phyloP scores from a whole-genome alignment of 2,797 vertebrate species.

The Petrocephalus sullivani region DNA sequence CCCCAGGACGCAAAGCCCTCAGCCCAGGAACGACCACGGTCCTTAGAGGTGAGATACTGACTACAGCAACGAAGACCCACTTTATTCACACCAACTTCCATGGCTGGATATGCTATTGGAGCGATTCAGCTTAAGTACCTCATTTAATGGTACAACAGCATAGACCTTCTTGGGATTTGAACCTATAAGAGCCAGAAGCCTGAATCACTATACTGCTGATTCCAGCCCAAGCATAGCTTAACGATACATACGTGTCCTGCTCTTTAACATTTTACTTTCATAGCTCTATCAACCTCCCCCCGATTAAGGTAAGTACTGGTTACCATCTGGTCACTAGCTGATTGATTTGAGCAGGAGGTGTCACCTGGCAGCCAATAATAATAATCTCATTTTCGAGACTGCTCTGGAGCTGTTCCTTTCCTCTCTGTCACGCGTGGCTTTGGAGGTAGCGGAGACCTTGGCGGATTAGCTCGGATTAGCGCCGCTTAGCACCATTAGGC shows the following conservation, averaged over 20 bases:
- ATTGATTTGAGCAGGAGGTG: background rate
- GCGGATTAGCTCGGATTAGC: slow-evolving; percentile 32
- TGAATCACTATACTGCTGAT: background rate
- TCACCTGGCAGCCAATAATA: background rate
- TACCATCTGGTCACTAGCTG: background rate
- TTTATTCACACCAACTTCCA: background rate
- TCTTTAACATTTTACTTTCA: background rate
- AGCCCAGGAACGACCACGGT: slow-evolving; percentile 54
- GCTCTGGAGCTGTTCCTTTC: slow-evolving; percentile 26
- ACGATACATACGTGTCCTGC: background rate
- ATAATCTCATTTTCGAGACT: background rate
- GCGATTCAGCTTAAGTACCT: background rate
- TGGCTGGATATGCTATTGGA: background rate
- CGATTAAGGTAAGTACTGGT: slow-evolving; percentile 6
- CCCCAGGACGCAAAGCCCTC: slow-evolving; percentile 34
- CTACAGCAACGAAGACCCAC: background rate
- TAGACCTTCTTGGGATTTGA: background rate
- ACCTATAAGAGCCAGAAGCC: background rate
- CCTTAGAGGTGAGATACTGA: slow-evolving; percentile 58
- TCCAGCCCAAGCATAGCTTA: background rate
- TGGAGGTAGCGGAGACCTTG: slow-evolving; percentile 33
- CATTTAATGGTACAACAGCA: background rate
- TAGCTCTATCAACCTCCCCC: background rate
- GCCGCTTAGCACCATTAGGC: slow-evolving; percentile 38
- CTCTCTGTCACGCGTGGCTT: slow-evolving; percentile 34